Evolutionary conservation across 2,113 vertebrate genomes (phyloP), one percentile per base, ranked within the genome.

Genomic region (Bagarius yarrelli): DNA sequence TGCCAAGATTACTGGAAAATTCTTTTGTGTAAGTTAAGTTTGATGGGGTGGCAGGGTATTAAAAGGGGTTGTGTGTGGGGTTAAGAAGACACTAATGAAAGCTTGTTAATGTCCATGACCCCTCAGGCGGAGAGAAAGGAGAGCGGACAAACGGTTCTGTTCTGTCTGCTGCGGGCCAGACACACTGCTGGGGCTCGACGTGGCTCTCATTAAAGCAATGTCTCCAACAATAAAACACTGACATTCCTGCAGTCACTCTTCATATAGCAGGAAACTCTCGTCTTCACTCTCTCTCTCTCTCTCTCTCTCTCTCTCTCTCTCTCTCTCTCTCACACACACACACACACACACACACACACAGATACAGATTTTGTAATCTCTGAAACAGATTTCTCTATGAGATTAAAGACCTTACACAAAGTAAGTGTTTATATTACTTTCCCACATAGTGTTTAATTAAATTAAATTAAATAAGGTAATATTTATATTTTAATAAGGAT

Each of bases 171-270:
- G n/a, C 16, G 25, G 57, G 77, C 59, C 27, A 5, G 80, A 85
- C 81, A 76, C 53, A 81, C 69, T 57, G 83, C 87, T 83, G 85
- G 74, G 85, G 27, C 30, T 73, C 36, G 71, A 50, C 82, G 82
- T 78, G 82, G 83, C 81, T 86, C 86, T 89, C 52, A 88, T 88
- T 88, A 90, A 83, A 89, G 87, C 86, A 83, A 84, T 83, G 84
- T 87, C 81, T 83, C 71, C 83, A 79, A 83, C 80, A 86, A 83
- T 64, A 86, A 81, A 81, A 75, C 47, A 74, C 59, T 59, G 82
- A 83, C 86, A 88, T 87, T 90, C 86, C 85, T 86, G 50, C 74
- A 87, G 84, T 79, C 79, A 66, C 72, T 87, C 88, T 76, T 87
- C 81, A 89, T 87, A 76, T 52, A 71, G 69, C 82, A 73, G 47